Evolutionary conservation across 2,888 invertebrate genomes (phyloP).

Genomic region (Sinotaia quadrata): DNA sequence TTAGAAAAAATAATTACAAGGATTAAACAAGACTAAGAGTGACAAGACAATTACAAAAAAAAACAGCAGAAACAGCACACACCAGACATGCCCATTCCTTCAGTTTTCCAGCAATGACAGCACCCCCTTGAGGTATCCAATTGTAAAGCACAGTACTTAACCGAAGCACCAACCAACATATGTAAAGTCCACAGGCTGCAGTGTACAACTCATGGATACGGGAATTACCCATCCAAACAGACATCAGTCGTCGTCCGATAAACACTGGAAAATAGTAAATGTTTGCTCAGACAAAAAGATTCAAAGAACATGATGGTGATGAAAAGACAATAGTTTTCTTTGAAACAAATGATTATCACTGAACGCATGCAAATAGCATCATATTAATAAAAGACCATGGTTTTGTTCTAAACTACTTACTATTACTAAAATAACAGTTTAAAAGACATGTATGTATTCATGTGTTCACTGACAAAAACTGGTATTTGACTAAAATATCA

Average conservation of each 20-base stretch:
- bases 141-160: slow-evolving; percentile 86
- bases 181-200: slow-evolving; percentile 93
- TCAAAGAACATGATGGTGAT: too few species aligned
- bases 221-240: slow-evolving; percentile 83
- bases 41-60: neutral
- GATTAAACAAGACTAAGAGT: neutral
- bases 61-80: slow-evolving; percentile 40
- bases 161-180: slow-evolving; percentile 93
- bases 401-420: too few species aligned
- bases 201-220: slow-evolving; percentile 95
- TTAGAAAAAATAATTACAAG: neutral
- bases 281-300: too few species aligned
- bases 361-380: too few species aligned
- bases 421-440: too few species aligned
- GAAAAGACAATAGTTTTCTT: too few species aligned
- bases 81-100: slow-evolving; percentile 72
- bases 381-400: too few species aligned
- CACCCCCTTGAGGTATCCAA: slow-evolving; percentile 91
- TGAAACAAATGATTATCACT: too few species aligned
- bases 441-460: too few species aligned
- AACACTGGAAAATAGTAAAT: slow-evolving; percentile 81
- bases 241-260: slow-evolving; percentile 90
- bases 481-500: too few species aligned
- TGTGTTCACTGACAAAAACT: too few species aligned
- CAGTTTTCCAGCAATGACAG: slow-evolving; percentile 74